Conservation (phyloP, 2,888 invertebrate species). For the Sesamia inferens region DNA sequence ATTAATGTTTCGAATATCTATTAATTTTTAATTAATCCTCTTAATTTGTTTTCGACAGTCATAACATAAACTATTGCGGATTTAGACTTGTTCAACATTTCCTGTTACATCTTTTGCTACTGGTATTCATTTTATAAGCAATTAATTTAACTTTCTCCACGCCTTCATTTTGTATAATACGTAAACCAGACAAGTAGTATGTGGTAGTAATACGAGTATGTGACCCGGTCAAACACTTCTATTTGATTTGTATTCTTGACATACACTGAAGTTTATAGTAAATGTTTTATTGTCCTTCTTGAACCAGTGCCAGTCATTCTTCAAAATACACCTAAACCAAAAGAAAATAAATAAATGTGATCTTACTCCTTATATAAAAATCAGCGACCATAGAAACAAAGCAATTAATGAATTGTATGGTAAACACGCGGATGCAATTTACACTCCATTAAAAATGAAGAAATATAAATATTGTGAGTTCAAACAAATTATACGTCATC, state of each 20-base stretch:
- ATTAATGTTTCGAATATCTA: slow-evolving; percentile 46
- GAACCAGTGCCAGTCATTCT: slow-evolving; percentile 6
- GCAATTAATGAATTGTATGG: slow-evolving; percentile 58
- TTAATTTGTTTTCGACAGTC: slow-evolving; percentile 45
- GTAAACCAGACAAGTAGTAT: background rate
- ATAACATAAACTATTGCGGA: slow-evolving; percentile 23
- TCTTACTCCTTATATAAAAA: slow-evolving; percentile 43
- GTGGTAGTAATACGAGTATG: too few species aligned
- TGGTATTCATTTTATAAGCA: slow-evolving; percentile 3
- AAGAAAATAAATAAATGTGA: slow-evolving; percentile 21
- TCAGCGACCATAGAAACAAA: slow-evolving; percentile 53
- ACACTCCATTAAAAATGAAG: slow-evolving; percentile 60
- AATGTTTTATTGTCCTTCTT: background rate
- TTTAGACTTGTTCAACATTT: slow-evolving; percentile 34
- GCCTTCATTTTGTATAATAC: background rate
- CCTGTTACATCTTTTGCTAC: slow-evolving; percentile 31
- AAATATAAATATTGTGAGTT: slow-evolving; percentile 54
- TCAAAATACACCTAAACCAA: background rate
- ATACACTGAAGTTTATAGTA: background rate
- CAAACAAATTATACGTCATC: slow-evolving; percentile 53
- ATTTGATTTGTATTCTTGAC: slow-evolving; percentile 2
- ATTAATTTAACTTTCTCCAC: slow-evolving; percentile 3
- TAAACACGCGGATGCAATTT: slow-evolving; percentile 62
- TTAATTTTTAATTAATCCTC: slow-evolving; percentile 54
- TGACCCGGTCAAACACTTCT: slow-evolving; percentile 3